phyloP scores from a whole-genome alignment of 2,113 vertebrate genomes.

The Anarrhichthys ocellatus region DNA sequence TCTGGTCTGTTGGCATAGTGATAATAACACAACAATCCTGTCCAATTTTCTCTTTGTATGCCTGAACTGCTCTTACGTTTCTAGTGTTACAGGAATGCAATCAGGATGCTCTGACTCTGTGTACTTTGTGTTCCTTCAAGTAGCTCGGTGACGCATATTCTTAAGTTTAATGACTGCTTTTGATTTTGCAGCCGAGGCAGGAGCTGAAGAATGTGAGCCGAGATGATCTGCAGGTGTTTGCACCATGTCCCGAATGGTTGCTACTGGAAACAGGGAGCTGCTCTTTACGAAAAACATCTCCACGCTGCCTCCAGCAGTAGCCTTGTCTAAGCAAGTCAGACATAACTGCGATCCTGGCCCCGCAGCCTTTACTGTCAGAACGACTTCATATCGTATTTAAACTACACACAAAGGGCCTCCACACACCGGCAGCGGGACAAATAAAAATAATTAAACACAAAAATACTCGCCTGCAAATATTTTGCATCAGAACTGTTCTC shows the following conservation, averaged over 20 bases:
- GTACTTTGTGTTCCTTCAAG: background rate
- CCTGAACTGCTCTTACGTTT: slow-evolving; percentile 11
- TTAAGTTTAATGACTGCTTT: slow-evolving; percentile 23
- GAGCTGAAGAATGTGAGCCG: background rate
- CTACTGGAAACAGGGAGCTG: background rate
- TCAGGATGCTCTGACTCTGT: background rate
- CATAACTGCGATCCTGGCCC: background rate
- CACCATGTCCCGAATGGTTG: background rate
- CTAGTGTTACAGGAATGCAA: background rate
- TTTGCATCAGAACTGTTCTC: too few species aligned
- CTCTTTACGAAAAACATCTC: background rate
- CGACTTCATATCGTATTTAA: background rate
- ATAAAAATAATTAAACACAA: background rate
- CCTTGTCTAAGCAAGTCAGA: background rate
- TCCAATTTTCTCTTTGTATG: slow-evolving; percentile 3
- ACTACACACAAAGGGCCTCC: too few species aligned
- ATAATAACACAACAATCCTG: background rate
- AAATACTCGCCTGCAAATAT: too few species aligned
- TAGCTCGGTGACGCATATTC: slow-evolving; percentile 10
- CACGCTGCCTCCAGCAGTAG: background rate
- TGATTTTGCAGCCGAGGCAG: slow-evolving; percentile 3
- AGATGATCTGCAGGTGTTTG: background rate
- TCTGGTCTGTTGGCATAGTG: background rate
- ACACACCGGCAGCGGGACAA: too few species aligned
- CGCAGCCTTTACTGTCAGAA: background rate